phyloP scores from a whole-genome alignment of 1,140 invertebrate species.

The Lordiphosa clarofinis region DNA sequence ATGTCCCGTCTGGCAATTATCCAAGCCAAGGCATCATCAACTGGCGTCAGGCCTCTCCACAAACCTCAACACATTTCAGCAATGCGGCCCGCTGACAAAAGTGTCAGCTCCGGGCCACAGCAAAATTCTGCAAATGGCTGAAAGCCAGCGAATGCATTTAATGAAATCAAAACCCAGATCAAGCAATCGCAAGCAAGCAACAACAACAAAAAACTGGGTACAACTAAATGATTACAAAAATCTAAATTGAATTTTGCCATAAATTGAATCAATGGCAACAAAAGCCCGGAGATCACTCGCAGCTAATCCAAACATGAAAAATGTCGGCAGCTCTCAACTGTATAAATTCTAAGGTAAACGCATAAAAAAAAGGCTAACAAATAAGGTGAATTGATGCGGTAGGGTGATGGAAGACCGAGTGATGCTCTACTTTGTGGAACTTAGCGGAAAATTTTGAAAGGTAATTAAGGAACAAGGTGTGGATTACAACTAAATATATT shows the following conservation, averaged over 20 bases:
- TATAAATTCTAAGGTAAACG: constrained; percentile 68
- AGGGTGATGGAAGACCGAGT: background rate
- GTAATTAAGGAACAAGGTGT: too few relatives aligned
- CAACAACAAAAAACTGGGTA: constrained; percentile 28
- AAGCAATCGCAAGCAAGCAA: constrained; percentile 29
- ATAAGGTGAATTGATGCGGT: constrained; percentile 1
- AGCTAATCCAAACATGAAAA: constrained; percentile 69
- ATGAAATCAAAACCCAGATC: constrained; percentile 60
- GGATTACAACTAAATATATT: too few relatives aligned
- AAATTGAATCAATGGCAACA: constrained; percentile 53
- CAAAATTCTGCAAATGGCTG: constrained; percentile 47
- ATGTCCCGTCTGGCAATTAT: constrained; percentile 35
- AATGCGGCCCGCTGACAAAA: constrained; percentile 48
- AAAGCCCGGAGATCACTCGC: constrained; percentile 23
- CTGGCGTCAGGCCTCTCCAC: constrained; percentile 31
- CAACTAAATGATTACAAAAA: constrained; percentile 75
- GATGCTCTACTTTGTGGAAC: constrained; percentile 7
- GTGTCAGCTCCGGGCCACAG: constrained; percentile 9
- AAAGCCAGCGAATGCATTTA: constrained; percentile 53
- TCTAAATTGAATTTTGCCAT: constrained; percentile 76
- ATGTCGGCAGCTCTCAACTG: constrained; percentile 47
- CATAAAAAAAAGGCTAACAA: constrained; percentile 40
- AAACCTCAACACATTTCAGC: constrained; percentile 50
- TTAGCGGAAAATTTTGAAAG: too few relatives aligned
- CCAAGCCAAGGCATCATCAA: constrained; percentile 38